phyloP scores from a whole-genome alignment of 2,797 vertebrate species.

The Falco berigora region DNA sequence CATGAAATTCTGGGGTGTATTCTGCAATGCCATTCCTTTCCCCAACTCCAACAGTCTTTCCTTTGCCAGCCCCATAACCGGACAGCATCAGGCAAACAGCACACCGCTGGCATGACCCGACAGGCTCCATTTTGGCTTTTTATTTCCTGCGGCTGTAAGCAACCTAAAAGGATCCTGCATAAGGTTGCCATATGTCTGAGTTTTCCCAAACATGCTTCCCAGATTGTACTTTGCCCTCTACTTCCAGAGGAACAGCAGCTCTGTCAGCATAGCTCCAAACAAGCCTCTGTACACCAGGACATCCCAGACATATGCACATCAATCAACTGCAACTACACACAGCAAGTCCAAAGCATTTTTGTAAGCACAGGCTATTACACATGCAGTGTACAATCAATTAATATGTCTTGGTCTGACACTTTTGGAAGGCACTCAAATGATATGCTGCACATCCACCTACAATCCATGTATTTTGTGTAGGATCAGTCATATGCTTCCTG shows the following conservation, averaged over 20 bases:
- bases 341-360: accelerated
- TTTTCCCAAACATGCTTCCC: neutral
- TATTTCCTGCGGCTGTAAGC: neutral
- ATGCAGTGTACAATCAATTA: neutral
- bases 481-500: neutral
- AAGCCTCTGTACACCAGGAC: accelerated
- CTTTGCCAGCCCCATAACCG: neutral
- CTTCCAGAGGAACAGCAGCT: neutral
- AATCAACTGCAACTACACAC: neutral
- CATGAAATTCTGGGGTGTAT: neutral
- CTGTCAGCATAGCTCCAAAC: neutral
- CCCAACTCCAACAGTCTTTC: neutral
- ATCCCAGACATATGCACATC: neutral
- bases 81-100: neutral
- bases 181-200: neutral
- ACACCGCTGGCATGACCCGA: neutral
- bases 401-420: neutral
- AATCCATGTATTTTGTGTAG: neutral
- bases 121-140: neutral
- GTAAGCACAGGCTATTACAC: neutral
- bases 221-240: neutral
- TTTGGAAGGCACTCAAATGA: neutral
- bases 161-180: neutral
- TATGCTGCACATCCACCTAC: neutral
- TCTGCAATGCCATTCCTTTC: neutral